A percentile compares a stretch with the other conserved stretches of the same genome.
phyloP scores from a whole-genome alignment of 1,140 invertebrate genomes.

The Cotesia vestalis region DNA sequence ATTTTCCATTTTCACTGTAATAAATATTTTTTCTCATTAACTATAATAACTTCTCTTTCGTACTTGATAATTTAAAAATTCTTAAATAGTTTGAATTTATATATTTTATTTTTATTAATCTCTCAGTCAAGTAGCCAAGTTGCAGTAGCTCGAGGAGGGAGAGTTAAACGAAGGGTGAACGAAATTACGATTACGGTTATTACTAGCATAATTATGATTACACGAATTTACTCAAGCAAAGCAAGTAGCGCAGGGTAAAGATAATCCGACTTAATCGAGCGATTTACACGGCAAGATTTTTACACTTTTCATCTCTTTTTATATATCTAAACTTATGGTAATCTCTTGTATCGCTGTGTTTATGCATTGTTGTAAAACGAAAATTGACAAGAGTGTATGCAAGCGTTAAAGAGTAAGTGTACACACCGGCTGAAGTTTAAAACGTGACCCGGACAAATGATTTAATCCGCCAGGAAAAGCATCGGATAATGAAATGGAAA shows the following conservation, averaged over 20 bases:
- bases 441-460: too few species aligned
- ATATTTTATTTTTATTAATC: constrained; percentile 10
- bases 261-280: constrained; percentile 36
- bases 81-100: background rate
- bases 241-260: constrained; percentile 10
- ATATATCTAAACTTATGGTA: too few species aligned
- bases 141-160: too few species aligned
- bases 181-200: constrained; percentile 35
- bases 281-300: constrained; percentile 8
- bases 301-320: constrained; percentile 5
- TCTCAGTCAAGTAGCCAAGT: too few species aligned
- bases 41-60: too few species aligned
- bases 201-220: constrained; percentile 34
- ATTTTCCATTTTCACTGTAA: too few species aligned
- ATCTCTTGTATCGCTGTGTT: background rate
- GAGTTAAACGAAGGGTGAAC: constrained; percentile 13
- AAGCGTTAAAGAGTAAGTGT: too few species aligned
- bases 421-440: too few species aligned
- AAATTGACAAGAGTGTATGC: constrained; percentile 6
- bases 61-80: too few species aligned
- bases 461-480: background rate
- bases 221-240: constrained; percentile 23
- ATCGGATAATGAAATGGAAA: background rate
- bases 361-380: background rate
- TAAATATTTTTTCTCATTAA: too few species aligned